These are phyloP conservation scores for Megaceryle alcyon DNA, from an alignment of 2,797 vertebrate genomes.

Conservation along the genomic window DNA sequence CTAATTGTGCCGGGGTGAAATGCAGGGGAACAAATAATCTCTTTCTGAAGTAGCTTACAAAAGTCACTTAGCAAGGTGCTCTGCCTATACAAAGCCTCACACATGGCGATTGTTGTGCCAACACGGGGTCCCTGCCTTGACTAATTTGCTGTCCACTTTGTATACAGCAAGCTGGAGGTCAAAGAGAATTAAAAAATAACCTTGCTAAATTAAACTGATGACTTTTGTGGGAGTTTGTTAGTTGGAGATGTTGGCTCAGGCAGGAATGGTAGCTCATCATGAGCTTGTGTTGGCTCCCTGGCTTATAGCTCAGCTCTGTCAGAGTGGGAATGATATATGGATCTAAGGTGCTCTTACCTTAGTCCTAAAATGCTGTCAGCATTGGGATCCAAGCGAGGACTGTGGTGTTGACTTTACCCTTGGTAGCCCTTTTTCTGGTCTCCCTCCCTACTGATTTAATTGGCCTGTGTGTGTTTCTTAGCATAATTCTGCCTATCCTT, in stretches of 20 bases:
- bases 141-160: neutral
- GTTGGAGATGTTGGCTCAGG: neutral
- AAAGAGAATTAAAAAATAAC: neutral
- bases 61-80: neutral
- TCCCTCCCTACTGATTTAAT: neutral
- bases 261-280: neutral
- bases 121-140: neutral
- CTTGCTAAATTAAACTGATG: neutral
- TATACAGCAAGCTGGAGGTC: neutral
- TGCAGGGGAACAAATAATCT: neutral
- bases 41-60: neutral
- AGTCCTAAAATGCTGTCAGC: neutral
- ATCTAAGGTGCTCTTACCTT: neutral
- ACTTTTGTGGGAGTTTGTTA: neutral
- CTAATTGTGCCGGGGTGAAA: neutral
- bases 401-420: neutral
- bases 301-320: neutral
- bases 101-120: rapidly evolving
- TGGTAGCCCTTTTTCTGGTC: neutral
- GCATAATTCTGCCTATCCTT: neutral
- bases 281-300: neutral
- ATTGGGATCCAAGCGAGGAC: neutral
- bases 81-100: neutral
- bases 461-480: neutral
- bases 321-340: neutral